phyloP scores from a whole-genome alignment of 1,140 invertebrate species.

The Melitaea cinxia region DNA sequence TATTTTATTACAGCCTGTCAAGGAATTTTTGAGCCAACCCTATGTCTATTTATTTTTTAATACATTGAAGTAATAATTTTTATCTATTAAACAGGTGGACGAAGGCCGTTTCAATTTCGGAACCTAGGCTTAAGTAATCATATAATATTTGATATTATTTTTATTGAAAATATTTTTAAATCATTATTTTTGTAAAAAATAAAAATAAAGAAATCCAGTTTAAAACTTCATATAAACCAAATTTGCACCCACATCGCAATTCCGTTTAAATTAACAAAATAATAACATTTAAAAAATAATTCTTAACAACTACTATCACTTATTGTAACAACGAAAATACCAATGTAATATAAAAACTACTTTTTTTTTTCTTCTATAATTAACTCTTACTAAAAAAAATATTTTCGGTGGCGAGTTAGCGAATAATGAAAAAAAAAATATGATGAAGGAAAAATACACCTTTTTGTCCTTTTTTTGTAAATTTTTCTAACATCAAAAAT shows the following conservation, averaged over 20 bases:
- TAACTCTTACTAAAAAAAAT: constrained; percentile 16
- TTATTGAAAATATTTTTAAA: too few species aligned
- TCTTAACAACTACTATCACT: constrained; percentile 37
- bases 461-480: constrained; percentile 15
- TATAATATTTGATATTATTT: too few species aligned
- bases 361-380: constrained; percentile 2
- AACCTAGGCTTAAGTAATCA: too few species aligned
- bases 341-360: constrained; percentile 8
- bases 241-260: constrained; percentile 28
- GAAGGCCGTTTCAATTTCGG: too few species aligned
- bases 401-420: constrained; percentile 29
- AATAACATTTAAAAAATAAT: constrained; percentile 34
- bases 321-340: constrained; percentile 30
- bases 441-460: constrained; percentile 20
- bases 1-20: too few species aligned
- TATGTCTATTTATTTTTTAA: too few species aligned
- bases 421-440: constrained; percentile 18
- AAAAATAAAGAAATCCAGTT: too few species aligned
- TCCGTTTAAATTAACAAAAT: constrained; percentile 30
- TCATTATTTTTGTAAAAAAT: too few species aligned
- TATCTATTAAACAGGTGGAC: too few species aligned
- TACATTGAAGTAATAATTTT: too few species aligned
- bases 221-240: too few species aligned
- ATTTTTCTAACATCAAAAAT: constrained; percentile 11
- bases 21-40: too few species aligned